Evolutionary conservation across 2,797 vertebrate species (phyloP).

Genomic region (Clarias pachynema): DNA sequence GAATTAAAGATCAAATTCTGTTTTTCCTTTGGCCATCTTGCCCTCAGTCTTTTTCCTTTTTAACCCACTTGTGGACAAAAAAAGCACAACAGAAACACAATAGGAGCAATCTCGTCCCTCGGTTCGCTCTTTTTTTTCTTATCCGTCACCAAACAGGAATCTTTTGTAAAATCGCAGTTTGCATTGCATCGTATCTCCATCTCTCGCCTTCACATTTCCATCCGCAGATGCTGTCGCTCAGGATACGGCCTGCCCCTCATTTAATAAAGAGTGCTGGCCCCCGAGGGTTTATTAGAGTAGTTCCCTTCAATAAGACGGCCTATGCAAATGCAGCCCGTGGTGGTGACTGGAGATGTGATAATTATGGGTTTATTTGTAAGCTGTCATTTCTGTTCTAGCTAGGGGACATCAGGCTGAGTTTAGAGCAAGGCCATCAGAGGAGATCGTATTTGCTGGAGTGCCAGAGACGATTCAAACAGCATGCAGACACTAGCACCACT

Average conservation of each 20-base stretch:
- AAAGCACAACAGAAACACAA: conserved; percentile 66
- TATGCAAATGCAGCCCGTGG: conserved; percentile 80
- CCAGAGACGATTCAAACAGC: conserved; percentile 74
- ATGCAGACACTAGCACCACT: conserved; percentile 69
- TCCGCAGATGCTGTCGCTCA: conserved; percentile 49
- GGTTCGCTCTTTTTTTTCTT: conserved; percentile 69
- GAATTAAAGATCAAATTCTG: conserved; percentile 81
- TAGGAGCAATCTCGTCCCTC: conserved; percentile 77
- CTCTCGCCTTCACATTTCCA: conserved; percentile 28
- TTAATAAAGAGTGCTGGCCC: conserved; percentile 72
- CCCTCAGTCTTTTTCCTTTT: conserved; percentile 58
- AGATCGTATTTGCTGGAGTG: conserved; percentile 77
- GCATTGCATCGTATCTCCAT: conserved; percentile 66
- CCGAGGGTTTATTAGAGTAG: conserved; percentile 73
- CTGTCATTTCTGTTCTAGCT: conserved; percentile 84
- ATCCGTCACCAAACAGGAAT: conserved; percentile 71
- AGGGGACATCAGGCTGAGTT: conserved; percentile 84
- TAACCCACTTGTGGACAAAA: conserved; percentile 75
- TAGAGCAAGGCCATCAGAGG: conserved; percentile 78
- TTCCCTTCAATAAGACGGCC: conserved; percentile 72
- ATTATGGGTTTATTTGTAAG: conserved; percentile 88
- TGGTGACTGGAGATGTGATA: conserved; percentile 79
- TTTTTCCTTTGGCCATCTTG: conserved; percentile 65
- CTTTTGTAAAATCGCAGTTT: conserved; percentile 59
- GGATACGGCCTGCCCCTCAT: conserved; percentile 59